phyloP scores from a whole-genome alignment of 1,140 invertebrate species.

The Bombus fervidus region DNA sequence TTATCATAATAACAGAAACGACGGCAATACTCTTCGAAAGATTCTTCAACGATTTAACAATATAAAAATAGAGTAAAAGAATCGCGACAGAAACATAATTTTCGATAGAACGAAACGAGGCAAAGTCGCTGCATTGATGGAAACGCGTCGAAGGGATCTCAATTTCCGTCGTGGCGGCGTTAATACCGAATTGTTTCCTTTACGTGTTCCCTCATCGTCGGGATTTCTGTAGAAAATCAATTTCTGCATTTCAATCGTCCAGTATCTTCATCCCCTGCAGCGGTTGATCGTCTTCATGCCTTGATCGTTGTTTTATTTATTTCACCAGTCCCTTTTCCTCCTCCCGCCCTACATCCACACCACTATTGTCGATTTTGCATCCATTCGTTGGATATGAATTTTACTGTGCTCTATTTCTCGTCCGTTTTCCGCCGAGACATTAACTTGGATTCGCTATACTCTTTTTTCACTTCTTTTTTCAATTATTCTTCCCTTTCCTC shows the following conservation, averaged over 20 bases:
- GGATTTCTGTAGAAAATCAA: not conserved
- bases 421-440: not conserved
- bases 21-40: too few relatives aligned
- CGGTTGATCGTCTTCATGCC: not conserved
- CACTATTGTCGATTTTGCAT: not conserved
- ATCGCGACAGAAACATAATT: not conserved
- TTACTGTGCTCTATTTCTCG: conserved; percentile 1
- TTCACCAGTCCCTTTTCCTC: too few relatives aligned
- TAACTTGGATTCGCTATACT: not conserved
- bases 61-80: not conserved
- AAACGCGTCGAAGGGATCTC: conserved; percentile 28
- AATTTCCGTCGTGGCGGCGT: conserved; percentile 36
- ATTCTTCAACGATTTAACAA: not conserved
- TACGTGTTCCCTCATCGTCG: not conserved
- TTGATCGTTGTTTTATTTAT: not conserved
- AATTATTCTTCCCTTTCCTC: too few relatives aligned
- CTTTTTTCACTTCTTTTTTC: too few relatives aligned
- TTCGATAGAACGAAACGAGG: not conserved
- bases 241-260: not conserved
- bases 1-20: too few relatives aligned
- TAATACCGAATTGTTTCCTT: conserved; percentile 49
- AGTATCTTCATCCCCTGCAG: not conserved
- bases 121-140: not conserved
- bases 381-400: not conserved
- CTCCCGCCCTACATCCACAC: rapidly evolving